phyloP scores from a whole-genome alignment of 2,797 vertebrate genomes.

The Peromyscus aztecus region DNA sequence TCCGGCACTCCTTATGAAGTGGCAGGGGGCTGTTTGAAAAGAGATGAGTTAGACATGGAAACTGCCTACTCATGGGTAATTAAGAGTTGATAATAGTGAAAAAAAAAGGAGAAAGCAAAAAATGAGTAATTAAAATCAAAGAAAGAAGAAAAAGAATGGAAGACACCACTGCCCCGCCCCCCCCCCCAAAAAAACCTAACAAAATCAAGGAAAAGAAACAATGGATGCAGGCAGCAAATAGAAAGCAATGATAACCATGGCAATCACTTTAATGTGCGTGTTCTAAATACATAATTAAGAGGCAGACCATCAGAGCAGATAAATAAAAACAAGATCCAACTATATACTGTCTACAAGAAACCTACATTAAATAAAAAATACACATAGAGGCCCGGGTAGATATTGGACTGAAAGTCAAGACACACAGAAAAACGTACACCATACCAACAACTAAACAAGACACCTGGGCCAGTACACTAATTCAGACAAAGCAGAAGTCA shows the following conservation, averaged over 20 bases:
- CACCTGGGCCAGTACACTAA: slow-evolving; percentile 30
- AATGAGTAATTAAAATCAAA: not conserved
- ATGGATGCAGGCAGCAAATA: not conserved
- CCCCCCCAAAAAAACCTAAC: not conserved
- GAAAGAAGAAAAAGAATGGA: not conserved
- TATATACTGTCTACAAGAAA: slow-evolving; percentile 27
- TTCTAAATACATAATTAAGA: slow-evolving; percentile 50
- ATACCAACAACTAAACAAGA: slow-evolving; percentile 30
- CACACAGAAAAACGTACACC: not conserved
- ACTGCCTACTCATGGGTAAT: not conserved
- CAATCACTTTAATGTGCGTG: slow-evolving; percentile 24
- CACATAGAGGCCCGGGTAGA: not conserved
- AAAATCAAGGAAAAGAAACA: not conserved
- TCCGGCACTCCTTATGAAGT: not conserved
- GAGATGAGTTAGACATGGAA: not conserved
- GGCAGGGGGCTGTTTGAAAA: not conserved
- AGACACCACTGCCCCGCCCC: not conserved
- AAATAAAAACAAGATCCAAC: slow-evolving; percentile 31
- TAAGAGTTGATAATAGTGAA: not conserved
- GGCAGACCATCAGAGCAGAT: not conserved
- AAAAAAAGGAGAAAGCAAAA: not conserved
- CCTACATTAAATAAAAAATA: slow-evolving; percentile 34
- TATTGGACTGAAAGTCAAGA: slow-evolving; percentile 46
- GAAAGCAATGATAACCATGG: slow-evolving; percentile 2
- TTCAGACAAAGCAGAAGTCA: slow-evolving; percentile 39